These are phyloP conservation scores for Apodemia mormo DNA, from an alignment of 2,888 invertebrate species.

Conservation along the genomic window DNA sequence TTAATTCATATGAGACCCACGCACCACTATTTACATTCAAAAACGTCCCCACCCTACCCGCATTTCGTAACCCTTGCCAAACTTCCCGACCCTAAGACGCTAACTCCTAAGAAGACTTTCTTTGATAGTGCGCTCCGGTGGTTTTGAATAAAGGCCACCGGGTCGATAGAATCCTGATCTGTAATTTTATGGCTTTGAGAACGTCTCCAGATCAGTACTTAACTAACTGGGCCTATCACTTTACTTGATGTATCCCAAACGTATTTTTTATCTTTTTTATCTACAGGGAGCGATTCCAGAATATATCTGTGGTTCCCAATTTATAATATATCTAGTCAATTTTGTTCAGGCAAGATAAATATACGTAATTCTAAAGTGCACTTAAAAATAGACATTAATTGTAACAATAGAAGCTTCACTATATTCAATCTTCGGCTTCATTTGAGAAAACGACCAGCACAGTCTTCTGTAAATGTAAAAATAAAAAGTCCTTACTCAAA, in stretches of 20 bases:
- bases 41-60: slow-evolving; percentile 71
- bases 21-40: slow-evolving; percentile 79
- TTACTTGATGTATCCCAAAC: slow-evolving; percentile 47
- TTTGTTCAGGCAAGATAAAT: no score
- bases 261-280: background rate
- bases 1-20: slow-evolving; percentile 77
- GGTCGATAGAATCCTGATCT: slow-evolving; percentile 80
- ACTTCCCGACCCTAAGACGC: slow-evolving; percentile 77
- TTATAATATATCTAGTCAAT: no score
- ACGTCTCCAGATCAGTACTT: slow-evolving; percentile 62
- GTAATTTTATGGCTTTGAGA: slow-evolving; percentile 80
- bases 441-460: no score
- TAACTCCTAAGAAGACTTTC: slow-evolving; percentile 79
- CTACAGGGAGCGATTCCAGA: background rate
- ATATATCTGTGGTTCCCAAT: background rate
- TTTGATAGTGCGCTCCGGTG: slow-evolving; percentile 80
- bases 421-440: no score
- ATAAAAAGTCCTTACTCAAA: no score
- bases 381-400: no score
- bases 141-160: slow-evolving; percentile 74
- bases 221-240: slow-evolving; percentile 66
- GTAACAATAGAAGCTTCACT: no score
- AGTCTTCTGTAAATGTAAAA: no score
- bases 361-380: no score
- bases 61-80: slow-evolving; percentile 76